Evolutionary conservation across 2,113 vertebrate species (phyloP).

Genomic region (Notothenia rossii): DNA sequence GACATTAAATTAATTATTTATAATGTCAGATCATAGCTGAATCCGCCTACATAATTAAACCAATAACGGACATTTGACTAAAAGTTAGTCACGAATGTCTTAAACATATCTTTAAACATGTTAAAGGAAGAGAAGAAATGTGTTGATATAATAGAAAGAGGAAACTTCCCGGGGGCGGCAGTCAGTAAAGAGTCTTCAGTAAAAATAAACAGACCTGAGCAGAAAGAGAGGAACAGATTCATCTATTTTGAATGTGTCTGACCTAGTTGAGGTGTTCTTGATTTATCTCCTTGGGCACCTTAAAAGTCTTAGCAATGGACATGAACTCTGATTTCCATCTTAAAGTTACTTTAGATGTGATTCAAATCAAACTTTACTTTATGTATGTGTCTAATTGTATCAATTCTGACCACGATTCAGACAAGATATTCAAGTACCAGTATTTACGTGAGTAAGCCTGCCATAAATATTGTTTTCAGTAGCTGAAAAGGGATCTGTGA

Average conservation of each 20-base stretch:
- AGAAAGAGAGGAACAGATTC: constrained; percentile 53
- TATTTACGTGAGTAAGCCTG: not conserved
- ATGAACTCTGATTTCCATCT: constrained; percentile 13
- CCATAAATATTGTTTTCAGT: not conserved
- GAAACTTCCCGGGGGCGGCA: not conserved
- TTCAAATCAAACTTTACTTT: not conserved
- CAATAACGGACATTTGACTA: not conserved
- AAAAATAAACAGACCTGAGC: constrained; percentile 46
- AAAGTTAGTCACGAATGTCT: not conserved
- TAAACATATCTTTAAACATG: not conserved
- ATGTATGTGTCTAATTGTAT: not conserved
- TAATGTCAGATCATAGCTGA: too few species aligned
- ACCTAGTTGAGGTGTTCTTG: constrained; percentile 71
- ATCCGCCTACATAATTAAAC: not conserved
- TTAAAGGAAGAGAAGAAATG: not conserved
- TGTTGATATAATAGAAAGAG: not conserved
- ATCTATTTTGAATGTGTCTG: constrained; percentile 73
- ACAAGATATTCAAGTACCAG: not conserved
- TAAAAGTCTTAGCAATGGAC: constrained; percentile 51
- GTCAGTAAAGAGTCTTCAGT: constrained; percentile 34
- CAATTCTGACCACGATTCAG: not conserved
- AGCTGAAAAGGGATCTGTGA: too few species aligned
- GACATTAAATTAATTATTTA: not conserved
- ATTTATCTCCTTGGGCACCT: constrained; percentile 67
- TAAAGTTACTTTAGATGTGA: not conserved